Conservation (phyloP, 1,140 invertebrate genomes). For the Gryllus bimaculatus region DNA sequence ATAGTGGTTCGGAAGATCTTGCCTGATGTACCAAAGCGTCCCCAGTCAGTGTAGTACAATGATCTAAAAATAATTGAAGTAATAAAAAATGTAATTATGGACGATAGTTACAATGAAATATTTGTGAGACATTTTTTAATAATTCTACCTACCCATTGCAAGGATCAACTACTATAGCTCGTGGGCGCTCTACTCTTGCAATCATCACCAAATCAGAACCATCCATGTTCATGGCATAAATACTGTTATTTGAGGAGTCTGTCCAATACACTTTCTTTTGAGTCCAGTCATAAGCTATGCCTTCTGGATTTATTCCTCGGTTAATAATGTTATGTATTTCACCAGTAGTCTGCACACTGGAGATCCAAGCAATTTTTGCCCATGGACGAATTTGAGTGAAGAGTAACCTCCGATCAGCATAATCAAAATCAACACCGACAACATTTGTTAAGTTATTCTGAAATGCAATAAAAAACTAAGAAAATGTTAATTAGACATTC, state of each 20-base stretch:
- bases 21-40: slow-evolving; percentile 80
- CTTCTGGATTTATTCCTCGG: slow-evolving; percentile 85
- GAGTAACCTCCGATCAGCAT: slow-evolving; percentile 72
- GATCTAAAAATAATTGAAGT: slow-evolving; percentile 38
- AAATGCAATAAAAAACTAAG: slow-evolving; percentile 18
- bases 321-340: slow-evolving; percentile 64
- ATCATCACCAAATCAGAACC: slow-evolving; percentile 88
- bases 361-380: slow-evolving; percentile 74
- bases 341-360: slow-evolving; percentile 49
- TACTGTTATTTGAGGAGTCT: slow-evolving; percentile 86
- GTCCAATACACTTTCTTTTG: slow-evolving; percentile 96
- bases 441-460: slow-evolving; percentile 86
- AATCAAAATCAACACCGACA: slow-evolving; percentile 94
- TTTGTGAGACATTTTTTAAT: slow-evolving; percentile 16
- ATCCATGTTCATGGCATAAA: slow-evolving; percentile 90
- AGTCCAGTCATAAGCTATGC: slow-evolving; percentile 95
- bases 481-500: not conserved
- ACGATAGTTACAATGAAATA: not conserved
- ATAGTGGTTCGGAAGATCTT: slow-evolving; percentile 94
- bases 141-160: slow-evolving; percentile 64
- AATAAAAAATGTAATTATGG: not conserved
- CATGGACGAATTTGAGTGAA: slow-evolving; percentile 88
- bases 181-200: slow-evolving; percentile 78
- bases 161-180: slow-evolving; percentile 93
- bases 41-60: slow-evolving; percentile 90